Conservation (phyloP, 2,888 invertebrate genomes). For the Spialia ferax region DNA sequence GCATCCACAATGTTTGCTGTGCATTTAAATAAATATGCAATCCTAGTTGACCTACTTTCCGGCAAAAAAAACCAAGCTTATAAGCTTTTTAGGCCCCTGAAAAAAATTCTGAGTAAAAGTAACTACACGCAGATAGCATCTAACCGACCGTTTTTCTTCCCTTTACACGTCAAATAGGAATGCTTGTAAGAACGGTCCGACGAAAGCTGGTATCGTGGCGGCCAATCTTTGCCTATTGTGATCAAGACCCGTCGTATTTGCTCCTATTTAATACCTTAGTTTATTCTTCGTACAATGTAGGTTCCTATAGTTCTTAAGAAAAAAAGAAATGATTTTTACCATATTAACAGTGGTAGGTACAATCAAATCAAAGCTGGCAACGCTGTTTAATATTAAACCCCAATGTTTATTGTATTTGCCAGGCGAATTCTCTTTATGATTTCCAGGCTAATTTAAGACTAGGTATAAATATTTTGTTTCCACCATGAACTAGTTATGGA, state of each 20-base stretch:
- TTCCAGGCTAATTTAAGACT: conserved; percentile 13
- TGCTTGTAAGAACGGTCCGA: neutral
- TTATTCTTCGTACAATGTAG: neutral
- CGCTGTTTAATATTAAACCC: neutral
- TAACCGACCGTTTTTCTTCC: conserved; percentile 1
- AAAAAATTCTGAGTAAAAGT: neutral
- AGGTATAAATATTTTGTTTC: neutral
- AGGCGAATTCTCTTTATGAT: conserved; percentile 6
- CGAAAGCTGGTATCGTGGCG: neutral
- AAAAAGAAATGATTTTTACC: neutral
- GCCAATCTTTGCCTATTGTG: conserved; percentile 2
- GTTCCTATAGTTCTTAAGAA: neutral
- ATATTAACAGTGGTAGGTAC: no score
- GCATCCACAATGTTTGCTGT: no score
- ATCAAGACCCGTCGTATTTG: neutral
- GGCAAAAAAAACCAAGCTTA: neutral
- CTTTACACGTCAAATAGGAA: conserved; percentile 1
- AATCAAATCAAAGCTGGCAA: no score
- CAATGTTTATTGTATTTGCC: neutral
- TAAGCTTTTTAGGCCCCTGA: neutral
- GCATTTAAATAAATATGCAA: no score
- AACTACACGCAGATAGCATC: neutral
- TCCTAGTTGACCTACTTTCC: neutral
- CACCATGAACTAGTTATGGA: conserved; percentile 1
- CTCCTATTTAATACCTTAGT: neutral